Evolutionary conservation across 2,797 vertebrate species (phyloP).

Genomic region (Esox lucius): DNA sequence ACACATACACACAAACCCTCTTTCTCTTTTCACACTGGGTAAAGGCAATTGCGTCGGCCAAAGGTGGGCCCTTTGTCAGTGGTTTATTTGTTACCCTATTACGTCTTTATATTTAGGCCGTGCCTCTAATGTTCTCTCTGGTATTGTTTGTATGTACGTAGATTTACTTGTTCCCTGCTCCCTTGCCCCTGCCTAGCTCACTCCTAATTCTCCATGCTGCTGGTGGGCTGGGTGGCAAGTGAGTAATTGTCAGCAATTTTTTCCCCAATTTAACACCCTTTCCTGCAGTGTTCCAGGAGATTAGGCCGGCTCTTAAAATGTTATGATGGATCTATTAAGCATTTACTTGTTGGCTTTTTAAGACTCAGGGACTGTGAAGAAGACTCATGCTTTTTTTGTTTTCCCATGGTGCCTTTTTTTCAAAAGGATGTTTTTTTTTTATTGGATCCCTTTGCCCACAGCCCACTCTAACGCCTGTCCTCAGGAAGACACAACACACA

Average conservation of each 20-base stretch:
- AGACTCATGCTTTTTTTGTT: not conserved
- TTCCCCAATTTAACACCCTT: slow-evolving; percentile 37
- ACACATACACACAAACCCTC: too few relatives aligned
- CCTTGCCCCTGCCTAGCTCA: not conserved
- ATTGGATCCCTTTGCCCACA: not conserved
- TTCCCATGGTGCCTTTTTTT: slow-evolving; percentile 1
- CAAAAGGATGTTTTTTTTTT: not conserved
- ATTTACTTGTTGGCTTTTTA: slow-evolving; percentile 15
- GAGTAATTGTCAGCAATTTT: slow-evolving; percentile 54
- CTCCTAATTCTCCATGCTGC: slow-evolving; percentile 14
- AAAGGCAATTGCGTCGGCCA: slow-evolving; percentile 26
- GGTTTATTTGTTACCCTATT: slow-evolving; percentile 20
- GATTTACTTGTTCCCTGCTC: slow-evolving; percentile 18
- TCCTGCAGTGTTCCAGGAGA: slow-evolving; percentile 29
- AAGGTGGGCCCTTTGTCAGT: slow-evolving; percentile 19
- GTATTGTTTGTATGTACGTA: slow-evolving; percentile 13
- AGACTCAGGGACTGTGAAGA: not conserved
- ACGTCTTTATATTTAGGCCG: slow-evolving; percentile 54
- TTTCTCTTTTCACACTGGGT: slow-evolving; percentile 1
- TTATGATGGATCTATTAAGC: slow-evolving; percentile 49
- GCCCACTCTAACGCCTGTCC: not conserved
- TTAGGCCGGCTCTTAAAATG: slow-evolving; percentile 43
- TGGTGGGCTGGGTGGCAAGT: slow-evolving; percentile 22
- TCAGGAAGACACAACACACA: not conserved
- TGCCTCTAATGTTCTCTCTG: slow-evolving; percentile 27